A percentile compares a stretch with the other conserved stretches of the same genome.
Evolutionary conservation across 2,888 invertebrate species (phyloP).

Genomic region (Spicauda simplicius): DNA sequence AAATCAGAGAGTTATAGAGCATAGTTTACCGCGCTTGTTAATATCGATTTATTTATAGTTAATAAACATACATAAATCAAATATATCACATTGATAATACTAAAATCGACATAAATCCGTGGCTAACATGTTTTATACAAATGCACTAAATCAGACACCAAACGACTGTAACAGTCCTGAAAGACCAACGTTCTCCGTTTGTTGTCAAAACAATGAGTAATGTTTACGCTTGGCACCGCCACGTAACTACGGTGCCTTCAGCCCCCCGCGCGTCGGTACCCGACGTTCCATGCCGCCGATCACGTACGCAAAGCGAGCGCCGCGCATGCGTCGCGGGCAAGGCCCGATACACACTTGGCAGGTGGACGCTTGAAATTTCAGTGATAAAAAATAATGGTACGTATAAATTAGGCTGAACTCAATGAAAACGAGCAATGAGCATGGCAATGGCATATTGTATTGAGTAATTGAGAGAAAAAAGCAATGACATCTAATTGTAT

Average conservation of each 20-base stretch:
- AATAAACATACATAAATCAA: too few relatives aligned
- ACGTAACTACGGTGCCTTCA: constrained; percentile 52
- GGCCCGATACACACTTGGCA: constrained; percentile 7
- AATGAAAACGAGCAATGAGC: not conserved
- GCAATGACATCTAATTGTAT: too few relatives aligned
- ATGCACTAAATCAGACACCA: too few relatives aligned
- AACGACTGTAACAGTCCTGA: constrained; percentile 8
- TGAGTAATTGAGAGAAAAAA: too few relatives aligned
- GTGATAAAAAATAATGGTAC: not conserved
- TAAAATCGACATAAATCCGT: too few relatives aligned
- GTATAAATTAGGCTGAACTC: not conserved
- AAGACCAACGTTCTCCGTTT: constrained; percentile 21
- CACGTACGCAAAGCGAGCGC: constrained; percentile 72
- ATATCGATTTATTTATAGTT: too few relatives aligned
- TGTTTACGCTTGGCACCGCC: constrained; percentile 20
- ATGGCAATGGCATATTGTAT: too few relatives aligned
- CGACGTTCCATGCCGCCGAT: constrained; percentile 68
- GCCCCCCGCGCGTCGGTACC: constrained; percentile 49
- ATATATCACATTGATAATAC: too few relatives aligned
- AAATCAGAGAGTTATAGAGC: too few relatives aligned
- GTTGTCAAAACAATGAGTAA: constrained; percentile 35
- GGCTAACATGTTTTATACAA: too few relatives aligned
- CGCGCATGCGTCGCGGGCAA: constrained; percentile 66
- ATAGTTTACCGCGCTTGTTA: too few relatives aligned
- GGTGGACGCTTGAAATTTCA: constrained; percentile 3